Evolutionary conservation across 37 sponge, comb jelly and placozoan species (phyloP).

Genomic region (Theonella swinhoei): DNA sequence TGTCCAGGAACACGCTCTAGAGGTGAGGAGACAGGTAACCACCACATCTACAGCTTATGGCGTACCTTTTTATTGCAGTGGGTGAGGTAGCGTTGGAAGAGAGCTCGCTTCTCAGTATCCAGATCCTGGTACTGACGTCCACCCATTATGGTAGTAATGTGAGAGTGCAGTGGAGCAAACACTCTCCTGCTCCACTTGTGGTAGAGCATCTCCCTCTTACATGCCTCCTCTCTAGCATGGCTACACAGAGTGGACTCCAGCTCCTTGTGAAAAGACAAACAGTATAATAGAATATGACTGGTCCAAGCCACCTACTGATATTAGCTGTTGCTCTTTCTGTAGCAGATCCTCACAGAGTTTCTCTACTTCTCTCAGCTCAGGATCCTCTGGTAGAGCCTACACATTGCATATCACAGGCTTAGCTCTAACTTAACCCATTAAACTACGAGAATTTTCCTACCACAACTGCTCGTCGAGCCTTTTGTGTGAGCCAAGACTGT

Average conservation of each 20-base stretch:
- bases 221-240: conserved; percentile 16
- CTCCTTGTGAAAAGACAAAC: conserved; percentile 33
- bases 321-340: conserved; percentile 3
- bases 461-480: conserved; percentile 42
- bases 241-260: conserved; percentile 42
- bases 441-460: no score
- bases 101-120: conserved; percentile 29
- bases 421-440: no score
- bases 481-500: conserved; percentile 45
- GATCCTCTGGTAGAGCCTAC: conserved; percentile 28
- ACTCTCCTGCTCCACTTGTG: conserved; percentile 75
- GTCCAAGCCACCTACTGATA: background rate
- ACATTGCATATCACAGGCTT: background rate
- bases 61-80: conserved; percentile 53
- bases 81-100: conserved; percentile 68
- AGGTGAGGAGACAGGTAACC: background rate
- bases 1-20: conserved; percentile 66
- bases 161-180: conserved; percentile 56
- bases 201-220: conserved; percentile 75
- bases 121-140: conserved; percentile 15
- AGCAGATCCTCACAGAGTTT: background rate
- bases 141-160: conserved; percentile 11
- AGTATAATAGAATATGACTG: background rate
- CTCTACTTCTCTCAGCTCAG: conserved; percentile 8
- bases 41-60: background rate